Evolutionary conservation across 1,140 invertebrate species (phyloP), one percentile per base, ranked within the genome.

Genomic region (Dendrolimus punctatus): DNA sequence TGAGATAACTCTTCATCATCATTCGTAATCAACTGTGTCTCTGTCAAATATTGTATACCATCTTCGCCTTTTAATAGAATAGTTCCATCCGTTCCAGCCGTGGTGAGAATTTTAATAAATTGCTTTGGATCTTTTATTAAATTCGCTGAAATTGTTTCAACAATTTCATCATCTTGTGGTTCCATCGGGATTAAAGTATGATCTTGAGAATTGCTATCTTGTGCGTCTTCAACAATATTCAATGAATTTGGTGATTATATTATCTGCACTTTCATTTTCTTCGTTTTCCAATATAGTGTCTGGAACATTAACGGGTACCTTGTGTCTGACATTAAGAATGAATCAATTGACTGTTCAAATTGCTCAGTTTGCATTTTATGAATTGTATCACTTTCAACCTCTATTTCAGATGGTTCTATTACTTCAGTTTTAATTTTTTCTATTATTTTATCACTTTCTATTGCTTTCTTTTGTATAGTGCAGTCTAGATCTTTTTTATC

Each of bases 201-300:
- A 36, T 71, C 64, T 53, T 76, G 64, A n/a, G 61, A 57, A 8
- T 49, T 64, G 42, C 58, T 66, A 44, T 73, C 64, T 10, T 63
- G 54, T 10, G 58, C 56, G 37, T 65, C 62, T 48, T 76, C 71
- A 23, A 23, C 23, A 39, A 71, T 58, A 50, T 79, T 68, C 66
- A 74, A 74, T 23, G 43, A 53, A 44, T 62, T 1, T 23, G 23
- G 23, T 58, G 47, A 66, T 45, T 37, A 69, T 58, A 41, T 60
- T 67, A 39, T 80, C 77, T 10, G 75, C 73, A 45, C 65, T 60
- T 44, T 81, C 78, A 23, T 23, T 23, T 58, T 76, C 75, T 55
- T 85, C 82, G 69, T 84, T 84, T 62, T 84, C 72, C 5, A 85
- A 51, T 23, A 84, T 85, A 40, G 80, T 84, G 46, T 66, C 82